Conservation (phyloP, 2,888 invertebrate genomes). For the Drosophila hamatofila region DNA sequence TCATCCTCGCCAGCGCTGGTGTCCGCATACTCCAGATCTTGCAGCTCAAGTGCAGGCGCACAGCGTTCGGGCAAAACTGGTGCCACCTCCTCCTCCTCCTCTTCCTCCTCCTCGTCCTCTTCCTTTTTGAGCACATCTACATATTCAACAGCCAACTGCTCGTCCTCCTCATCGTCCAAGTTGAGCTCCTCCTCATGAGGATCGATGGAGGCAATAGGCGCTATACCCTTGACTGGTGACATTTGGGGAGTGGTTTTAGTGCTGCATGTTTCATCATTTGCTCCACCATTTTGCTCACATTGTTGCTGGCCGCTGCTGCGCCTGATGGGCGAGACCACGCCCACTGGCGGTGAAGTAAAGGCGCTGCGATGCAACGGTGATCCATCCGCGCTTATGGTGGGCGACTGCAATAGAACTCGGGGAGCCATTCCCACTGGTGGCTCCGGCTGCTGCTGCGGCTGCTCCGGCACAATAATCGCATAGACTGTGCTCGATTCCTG, state of each 20-base stretch:
- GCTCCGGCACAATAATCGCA: slow-evolving; percentile 85
- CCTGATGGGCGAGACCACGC: slow-evolving; percentile 81
- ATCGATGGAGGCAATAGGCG: slow-evolving; percentile 83
- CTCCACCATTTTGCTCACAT: slow-evolving; percentile 64
- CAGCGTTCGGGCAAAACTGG: slow-evolving; percentile 67
- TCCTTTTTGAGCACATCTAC: slow-evolving; percentile 44
- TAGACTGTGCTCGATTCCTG: slow-evolving; percentile 84
- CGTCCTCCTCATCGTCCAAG: slow-evolving; percentile 54
- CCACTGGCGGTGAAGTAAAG: slow-evolving; percentile 78
- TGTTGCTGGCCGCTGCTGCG: slow-evolving; percentile 55
- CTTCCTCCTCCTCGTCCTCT: neutral
- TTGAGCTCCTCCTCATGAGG: slow-evolving; percentile 77
- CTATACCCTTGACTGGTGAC: slow-evolving; percentile 79
- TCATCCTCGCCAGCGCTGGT: slow-evolving; percentile 86
- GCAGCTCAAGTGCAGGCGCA: slow-evolving; percentile 86
- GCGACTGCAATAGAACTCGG: slow-evolving; percentile 60
- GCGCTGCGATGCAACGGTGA: slow-evolving; percentile 69
- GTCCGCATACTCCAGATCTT: slow-evolving; percentile 87
- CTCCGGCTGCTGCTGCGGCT: slow-evolving; percentile 59
- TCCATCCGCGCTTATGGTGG: slow-evolving; percentile 61
- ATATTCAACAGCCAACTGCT: slow-evolving; percentile 61
- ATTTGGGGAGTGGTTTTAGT: slow-evolving; percentile 78
- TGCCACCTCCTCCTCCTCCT: slow-evolving; percentile 31
- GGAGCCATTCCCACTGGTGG: slow-evolving; percentile 42
- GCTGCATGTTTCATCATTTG: slow-evolving; percentile 54